phyloP scores from a whole-genome alignment of 2,113 vertebrate genomes.

The Tachysurus fulvidraco region DNA sequence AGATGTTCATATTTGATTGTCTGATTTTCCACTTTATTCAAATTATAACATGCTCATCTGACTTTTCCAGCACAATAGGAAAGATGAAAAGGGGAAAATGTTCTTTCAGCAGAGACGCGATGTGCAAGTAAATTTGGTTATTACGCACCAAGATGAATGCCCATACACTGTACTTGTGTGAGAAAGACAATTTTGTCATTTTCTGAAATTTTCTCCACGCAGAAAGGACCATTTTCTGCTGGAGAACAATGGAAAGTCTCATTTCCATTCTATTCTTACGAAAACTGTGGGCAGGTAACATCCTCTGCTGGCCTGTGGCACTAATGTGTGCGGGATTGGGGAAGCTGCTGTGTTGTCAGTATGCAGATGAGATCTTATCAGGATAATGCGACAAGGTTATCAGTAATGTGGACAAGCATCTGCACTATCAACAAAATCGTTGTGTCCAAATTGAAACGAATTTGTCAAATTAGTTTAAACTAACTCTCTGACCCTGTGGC shows the following conservation, averaged over 20 bases:
- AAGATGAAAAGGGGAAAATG: slow-evolving; percentile 79
- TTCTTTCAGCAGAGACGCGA: slow-evolving; percentile 76
- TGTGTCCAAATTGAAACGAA: slow-evolving; percentile 35
- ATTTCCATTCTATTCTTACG: slow-evolving; percentile 52
- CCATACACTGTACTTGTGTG: slow-evolving; percentile 59
- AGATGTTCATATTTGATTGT: slow-evolving; percentile 77
- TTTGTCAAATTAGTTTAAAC: slow-evolving; percentile 46
- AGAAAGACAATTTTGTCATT: slow-evolving; percentile 66
- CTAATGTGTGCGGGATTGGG: slow-evolving; percentile 29
- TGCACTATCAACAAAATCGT: slow-evolving; percentile 32
- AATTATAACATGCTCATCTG: slow-evolving; percentile 81
- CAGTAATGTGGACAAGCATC: slow-evolving; percentile 38
- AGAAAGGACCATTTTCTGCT: slow-evolving; percentile 59
- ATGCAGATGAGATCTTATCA: slow-evolving; percentile 51
- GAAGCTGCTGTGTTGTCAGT: background rate
- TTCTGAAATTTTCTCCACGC: slow-evolving; percentile 57
- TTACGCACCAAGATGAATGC: slow-evolving; percentile 76
- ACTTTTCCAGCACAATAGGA: slow-evolving; percentile 77
- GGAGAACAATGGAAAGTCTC: slow-evolving; percentile 60
- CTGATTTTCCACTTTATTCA: slow-evolving; percentile 79
- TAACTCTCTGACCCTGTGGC: slow-evolving; percentile 1
- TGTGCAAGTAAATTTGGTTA: slow-evolving; percentile 77
- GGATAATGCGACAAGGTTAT: slow-evolving; percentile 52
- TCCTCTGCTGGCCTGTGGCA: slow-evolving; percentile 33
- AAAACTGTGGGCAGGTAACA: slow-evolving; percentile 32